A percentile compares a stretch with the other conserved stretches of the same genome.
phyloP scores from a whole-genome alignment of 2,888 invertebrate genomes.

The Gandaritis pyraliata region DNA sequence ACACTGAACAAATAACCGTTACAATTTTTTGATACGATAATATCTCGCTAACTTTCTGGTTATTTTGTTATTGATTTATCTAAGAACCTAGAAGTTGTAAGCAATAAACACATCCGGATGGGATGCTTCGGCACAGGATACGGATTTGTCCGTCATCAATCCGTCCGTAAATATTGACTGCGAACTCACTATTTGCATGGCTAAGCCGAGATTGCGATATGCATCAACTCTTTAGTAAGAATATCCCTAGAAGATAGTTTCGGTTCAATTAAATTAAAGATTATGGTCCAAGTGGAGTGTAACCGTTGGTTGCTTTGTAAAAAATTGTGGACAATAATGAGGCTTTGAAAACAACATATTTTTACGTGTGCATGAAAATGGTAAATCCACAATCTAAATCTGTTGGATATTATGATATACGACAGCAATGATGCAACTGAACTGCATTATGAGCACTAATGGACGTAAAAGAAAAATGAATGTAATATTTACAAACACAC shows the following conservation, averaged over 20 bases:
- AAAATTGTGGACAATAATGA: not conserved
- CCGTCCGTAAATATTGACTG: slow-evolving; percentile 30
- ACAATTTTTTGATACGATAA: too few relatives aligned
- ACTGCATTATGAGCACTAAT: slow-evolving; percentile 49
- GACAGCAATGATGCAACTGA: slow-evolving; percentile 25
- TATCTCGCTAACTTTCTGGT: too few relatives aligned
- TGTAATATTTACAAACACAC: slow-evolving; percentile 59
- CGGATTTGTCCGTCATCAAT: slow-evolving; percentile 25
- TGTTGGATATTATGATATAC: slow-evolving; percentile 7
- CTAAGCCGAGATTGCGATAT: slow-evolving; percentile 28
- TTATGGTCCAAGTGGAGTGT: too few relatives aligned
- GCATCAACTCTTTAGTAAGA: slow-evolving; percentile 10
- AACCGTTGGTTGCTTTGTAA: too few relatives aligned
- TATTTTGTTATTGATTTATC: not conserved
- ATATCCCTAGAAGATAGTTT: not conserved
- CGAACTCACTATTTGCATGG: slow-evolving; percentile 28
- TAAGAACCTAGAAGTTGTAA: slow-evolving; percentile 1
- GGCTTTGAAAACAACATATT: not conserved
- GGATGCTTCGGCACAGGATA: slow-evolving; percentile 26
- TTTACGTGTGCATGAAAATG: too few relatives aligned
- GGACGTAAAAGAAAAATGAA: slow-evolving; percentile 54
- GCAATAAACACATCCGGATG: slow-evolving; percentile 28
- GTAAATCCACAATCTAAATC: not conserved
- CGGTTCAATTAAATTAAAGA: too few relatives aligned
- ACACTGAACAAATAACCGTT: too few relatives aligned